phyloP scores from a whole-genome alignment of 2,113 vertebrate genomes.

The Paradoxurus hermaphroditus region DNA sequence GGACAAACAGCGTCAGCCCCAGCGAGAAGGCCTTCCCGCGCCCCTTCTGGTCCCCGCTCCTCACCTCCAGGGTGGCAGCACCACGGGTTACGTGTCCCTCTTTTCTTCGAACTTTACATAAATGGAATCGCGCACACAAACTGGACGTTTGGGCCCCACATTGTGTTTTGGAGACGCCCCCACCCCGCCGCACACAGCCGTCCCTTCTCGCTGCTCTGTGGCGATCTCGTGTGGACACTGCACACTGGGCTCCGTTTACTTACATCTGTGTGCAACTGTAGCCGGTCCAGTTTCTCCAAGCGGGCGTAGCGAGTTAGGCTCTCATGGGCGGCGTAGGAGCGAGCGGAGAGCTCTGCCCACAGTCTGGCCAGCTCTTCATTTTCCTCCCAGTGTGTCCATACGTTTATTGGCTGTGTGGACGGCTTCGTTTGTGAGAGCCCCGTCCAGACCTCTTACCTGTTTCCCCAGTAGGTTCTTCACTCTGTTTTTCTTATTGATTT shows the following conservation, averaged over 20 bases:
- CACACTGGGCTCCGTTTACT: not conserved
- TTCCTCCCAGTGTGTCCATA: rapidly evolving
- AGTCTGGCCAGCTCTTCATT: rapidly evolving
- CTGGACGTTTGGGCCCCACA: rapidly evolving
- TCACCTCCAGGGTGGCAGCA: not conserved
- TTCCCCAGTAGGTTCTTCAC: not conserved
- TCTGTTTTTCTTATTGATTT: not conserved
- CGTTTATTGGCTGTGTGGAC: rapidly evolving
- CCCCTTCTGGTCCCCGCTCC: too few species aligned
- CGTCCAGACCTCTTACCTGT: not conserved
- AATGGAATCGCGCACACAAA: rapidly evolving
- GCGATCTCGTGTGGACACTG: not conserved
- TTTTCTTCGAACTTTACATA: rapidly evolving
- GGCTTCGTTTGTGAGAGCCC: rapidly evolving
- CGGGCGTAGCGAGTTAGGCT: rapidly evolving
- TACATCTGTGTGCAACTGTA: rapidly evolving
- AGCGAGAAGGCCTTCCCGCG: rapidly evolving
- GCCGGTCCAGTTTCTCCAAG: rapidly evolving
- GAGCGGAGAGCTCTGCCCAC: rapidly evolving
- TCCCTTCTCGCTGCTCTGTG: rapidly evolving
- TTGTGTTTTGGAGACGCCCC: not conserved
- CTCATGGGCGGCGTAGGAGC: rapidly evolving
- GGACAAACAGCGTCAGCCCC: too few species aligned
- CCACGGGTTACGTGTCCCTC: rapidly evolving
- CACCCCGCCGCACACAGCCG: rapidly evolving